Percentiles rank a stretch among this genome's conserved stretches.
These are phyloP conservation scores for Peromyscus maniculatus DNA, from an alignment of 2,113 vertebrate species.

Conservation along the genomic window DNA sequence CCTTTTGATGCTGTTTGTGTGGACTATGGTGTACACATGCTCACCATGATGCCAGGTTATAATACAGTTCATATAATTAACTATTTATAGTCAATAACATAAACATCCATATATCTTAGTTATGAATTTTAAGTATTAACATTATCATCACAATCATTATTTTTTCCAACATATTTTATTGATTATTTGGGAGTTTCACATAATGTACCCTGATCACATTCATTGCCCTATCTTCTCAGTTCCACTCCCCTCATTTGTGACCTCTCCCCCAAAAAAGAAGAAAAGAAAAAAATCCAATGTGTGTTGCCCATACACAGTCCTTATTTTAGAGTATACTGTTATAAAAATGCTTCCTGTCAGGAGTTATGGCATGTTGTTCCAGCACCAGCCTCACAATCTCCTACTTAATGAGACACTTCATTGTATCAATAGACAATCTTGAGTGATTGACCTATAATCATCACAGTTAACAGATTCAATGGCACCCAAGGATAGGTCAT, in stretches of 20 bases:
- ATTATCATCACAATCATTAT: background rate
- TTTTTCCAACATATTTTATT: background rate
- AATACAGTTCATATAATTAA: background rate
- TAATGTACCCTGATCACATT: background rate
- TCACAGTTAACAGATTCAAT: background rate
- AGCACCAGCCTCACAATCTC: background rate
- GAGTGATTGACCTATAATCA: background rate
- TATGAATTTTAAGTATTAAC: background rate
- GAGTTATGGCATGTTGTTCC: fast-evolving
- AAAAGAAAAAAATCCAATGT: background rate
- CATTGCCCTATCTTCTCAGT: background rate
- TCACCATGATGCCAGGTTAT: background rate
- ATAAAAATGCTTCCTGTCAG: background rate
- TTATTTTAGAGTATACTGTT: background rate
- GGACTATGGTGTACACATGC: too few relatives aligned
- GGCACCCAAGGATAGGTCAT: background rate
- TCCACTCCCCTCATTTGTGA: background rate
- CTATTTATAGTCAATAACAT: background rate
- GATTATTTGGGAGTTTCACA: background rate
- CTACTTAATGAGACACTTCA: too few relatives aligned
- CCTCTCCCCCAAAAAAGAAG: background rate
- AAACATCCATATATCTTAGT: background rate
- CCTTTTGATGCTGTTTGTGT: background rate
- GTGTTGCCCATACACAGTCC: background rate
- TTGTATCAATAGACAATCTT: background rate